phyloP scores from a whole-genome alignment of 1,140 invertebrate species.

The Battus philenor region DNA sequence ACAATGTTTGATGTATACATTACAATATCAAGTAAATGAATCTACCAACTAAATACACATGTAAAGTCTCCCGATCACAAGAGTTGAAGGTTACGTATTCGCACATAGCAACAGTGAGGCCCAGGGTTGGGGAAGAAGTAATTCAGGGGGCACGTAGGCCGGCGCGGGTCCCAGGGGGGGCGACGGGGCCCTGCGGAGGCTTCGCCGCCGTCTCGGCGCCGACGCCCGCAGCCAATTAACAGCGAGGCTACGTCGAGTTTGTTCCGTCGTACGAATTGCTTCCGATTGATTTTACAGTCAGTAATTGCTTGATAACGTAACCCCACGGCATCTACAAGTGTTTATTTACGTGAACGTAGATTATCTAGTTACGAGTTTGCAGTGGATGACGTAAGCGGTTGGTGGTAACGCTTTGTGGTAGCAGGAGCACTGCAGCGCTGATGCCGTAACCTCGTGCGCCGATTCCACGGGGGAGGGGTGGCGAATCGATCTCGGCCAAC shows the following conservation, averaged over 20 bases:
- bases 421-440: conserved; percentile 36
- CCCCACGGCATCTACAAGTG: no score
- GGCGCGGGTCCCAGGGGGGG: conserved; percentile 42
- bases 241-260: conserved; percentile 69
- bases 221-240: conserved; percentile 73
- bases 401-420: not conserved
- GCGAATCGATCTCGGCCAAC: conserved; percentile 68
- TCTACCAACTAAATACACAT: no score
- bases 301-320: not conserved
- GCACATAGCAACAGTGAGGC: conserved; percentile 30
- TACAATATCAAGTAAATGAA: no score
- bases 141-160: conserved; percentile 60
- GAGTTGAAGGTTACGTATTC: no score
- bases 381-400: not conserved
- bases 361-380: no score
- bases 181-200: conserved; percentile 66
- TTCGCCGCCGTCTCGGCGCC: conserved; percentile 74
- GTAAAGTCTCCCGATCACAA: no score
- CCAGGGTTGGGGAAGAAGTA: conserved; percentile 44
- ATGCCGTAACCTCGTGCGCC: conserved; percentile 59
- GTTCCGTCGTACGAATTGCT: conserved; percentile 69
- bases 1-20: no score
- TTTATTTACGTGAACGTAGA: no score
- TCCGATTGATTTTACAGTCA: conserved; percentile 66
- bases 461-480: conserved; percentile 41